Percentiles rank a stretch among this genome's conserved stretches.
These are phyloP conservation scores for Petaurus breviceps DNA, from an alignment of 2,113 vertebrate genomes.

Conservation along the genomic window DNA sequence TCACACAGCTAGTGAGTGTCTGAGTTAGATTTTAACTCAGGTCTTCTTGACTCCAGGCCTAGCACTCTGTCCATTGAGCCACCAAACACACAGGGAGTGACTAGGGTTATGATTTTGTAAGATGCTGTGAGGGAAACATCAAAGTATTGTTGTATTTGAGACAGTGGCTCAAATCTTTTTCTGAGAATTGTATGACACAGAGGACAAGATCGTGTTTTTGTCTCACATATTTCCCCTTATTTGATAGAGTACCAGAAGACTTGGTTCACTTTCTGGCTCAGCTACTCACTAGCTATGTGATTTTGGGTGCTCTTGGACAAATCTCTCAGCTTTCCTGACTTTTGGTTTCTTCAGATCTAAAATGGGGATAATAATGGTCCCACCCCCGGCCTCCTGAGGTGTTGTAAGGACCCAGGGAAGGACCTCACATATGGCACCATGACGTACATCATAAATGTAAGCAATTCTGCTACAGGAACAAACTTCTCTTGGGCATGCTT, in stretches of 20 bases:
- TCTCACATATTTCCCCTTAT: neutral
- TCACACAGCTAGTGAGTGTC: neutral
- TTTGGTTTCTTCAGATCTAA: neutral
- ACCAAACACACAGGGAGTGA: neutral
- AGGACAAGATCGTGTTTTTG: neutral
- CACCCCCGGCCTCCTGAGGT: neutral
- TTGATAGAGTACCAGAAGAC: neutral
- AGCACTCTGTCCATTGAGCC: neutral
- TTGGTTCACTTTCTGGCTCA: neutral
- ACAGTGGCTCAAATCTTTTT: neutral
- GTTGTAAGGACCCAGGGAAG: neutral
- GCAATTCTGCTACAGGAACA: neutral
- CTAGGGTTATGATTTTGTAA: neutral
- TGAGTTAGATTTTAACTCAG: neutral
- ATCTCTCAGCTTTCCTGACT: neutral
- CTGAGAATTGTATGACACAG: neutral
- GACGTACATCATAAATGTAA: neutral
- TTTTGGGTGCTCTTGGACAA: too few relatives aligned
- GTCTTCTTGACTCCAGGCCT: neutral
- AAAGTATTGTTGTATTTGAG: neutral
- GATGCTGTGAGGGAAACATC: neutral
- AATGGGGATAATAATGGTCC: neutral
- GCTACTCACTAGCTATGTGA: neutral
- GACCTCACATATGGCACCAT: accelerated
- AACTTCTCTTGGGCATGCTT: neutral